A percentile compares a stretch with the other conserved stretches of the same genome.
Conservation (phyloP, 2,888 invertebrate genomes). For the Boloria euphrosyne region DNA sequence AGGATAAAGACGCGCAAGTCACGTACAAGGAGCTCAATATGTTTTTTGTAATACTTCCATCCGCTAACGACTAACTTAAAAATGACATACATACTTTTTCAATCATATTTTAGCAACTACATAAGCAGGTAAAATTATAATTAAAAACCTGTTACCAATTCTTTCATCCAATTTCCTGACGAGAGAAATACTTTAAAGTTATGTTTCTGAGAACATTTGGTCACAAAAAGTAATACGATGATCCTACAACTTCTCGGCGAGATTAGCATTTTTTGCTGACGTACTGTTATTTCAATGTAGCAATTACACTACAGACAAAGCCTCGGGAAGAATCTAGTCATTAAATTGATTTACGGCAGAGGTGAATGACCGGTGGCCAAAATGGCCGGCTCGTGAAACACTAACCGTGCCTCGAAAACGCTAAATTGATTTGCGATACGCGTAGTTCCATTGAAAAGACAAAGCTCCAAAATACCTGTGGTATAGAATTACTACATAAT, state of each 20-base stretch:
- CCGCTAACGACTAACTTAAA: constrained; percentile 29
- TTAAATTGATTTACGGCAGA: constrained; percentile 47
- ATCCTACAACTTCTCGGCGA: constrained; percentile 19
- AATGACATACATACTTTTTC: background rate
- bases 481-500: background rate
- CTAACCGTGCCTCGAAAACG: constrained; percentile 39
- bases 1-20: constrained; percentile 37
- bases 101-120: background rate
- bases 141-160: constrained; percentile 5
- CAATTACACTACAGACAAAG: constrained; percentile 37
- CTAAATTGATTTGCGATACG: constrained; percentile 42
- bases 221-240: constrained; percentile 11
- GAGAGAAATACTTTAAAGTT: constrained; percentile 1
- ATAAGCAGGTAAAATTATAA: background rate
- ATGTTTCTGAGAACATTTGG: constrained; percentile 18
- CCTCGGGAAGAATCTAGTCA: constrained; percentile 40
- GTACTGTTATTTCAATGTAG: constrained; percentile 21
- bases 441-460: constrained; percentile 27
- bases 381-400: constrained; percentile 49
- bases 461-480: background rate
- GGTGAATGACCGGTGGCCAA: constrained; percentile 49
- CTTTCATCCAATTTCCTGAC: background rate
- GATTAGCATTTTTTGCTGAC: constrained; percentile 33
- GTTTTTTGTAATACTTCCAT: constrained; percentile 36
- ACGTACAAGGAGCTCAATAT: constrained; percentile 24